These are phyloP conservation scores for Perca fluviatilis DNA, from an alignment of 2,113 vertebrate genomes.

Conservation along the genomic window DNA sequence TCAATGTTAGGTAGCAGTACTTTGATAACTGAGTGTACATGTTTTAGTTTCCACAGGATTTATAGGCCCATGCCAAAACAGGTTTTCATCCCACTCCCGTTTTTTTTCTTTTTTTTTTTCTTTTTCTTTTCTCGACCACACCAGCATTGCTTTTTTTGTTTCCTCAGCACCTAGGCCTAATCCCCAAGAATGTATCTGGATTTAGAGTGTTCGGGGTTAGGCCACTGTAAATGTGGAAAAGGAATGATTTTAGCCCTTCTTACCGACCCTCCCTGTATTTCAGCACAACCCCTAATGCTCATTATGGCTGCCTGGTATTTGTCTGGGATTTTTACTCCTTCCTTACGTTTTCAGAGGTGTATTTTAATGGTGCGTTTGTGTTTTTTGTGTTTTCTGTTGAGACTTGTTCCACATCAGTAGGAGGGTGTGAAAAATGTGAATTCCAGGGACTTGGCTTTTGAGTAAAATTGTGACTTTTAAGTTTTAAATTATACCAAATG, in stretches of 20 bases:
- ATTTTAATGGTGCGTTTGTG: neutral
- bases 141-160: slow-evolving; percentile 57
- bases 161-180: slow-evolving; percentile 69
- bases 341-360: slow-evolving; percentile 28
- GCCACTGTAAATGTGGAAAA: slow-evolving; percentile 54
- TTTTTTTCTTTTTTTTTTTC: neutral
- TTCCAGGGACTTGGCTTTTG: slow-evolving; percentile 3
- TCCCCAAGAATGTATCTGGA: slow-evolving; percentile 76
- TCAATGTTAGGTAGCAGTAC: neutral
- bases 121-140: slow-evolving; percentile 10
- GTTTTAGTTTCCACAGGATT: slow-evolving; percentile 41
- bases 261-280: slow-evolving; percentile 50
- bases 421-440: slow-evolving; percentile 5
- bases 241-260: slow-evolving; percentile 59
- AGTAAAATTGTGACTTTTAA: slow-evolving; percentile 25
- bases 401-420: slow-evolving; percentile 25
- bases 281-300: slow-evolving; percentile 57
- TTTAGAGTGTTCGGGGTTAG: slow-evolving; percentile 52
- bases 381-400: slow-evolving; percentile 42
- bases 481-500: neutral
- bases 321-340: slow-evolving; percentile 31
- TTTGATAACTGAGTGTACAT: neutral
- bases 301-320: slow-evolving; percentile 65
- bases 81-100: slow-evolving; percentile 48
- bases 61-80: slow-evolving; percentile 41